Percentiles rank a stretch among this genome's conserved stretches.
These are phyloP conservation scores for Sycophaga agraensis DNA, from an alignment of 1,140 invertebrate species.

Conservation along the genomic window DNA sequence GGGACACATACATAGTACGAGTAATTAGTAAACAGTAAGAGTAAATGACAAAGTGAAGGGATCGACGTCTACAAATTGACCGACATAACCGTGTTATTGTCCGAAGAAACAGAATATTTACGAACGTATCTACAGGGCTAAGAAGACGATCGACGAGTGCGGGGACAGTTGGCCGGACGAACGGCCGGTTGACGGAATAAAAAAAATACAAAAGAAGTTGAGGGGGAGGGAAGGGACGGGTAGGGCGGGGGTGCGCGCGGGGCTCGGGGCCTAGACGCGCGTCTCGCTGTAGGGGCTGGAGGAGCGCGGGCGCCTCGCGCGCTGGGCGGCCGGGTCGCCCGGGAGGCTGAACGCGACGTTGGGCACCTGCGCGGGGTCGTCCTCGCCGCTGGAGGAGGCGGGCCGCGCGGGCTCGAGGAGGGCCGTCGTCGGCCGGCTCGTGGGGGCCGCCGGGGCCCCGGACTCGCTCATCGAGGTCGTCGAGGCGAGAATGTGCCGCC, in stretches of 20 bases:
- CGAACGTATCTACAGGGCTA: no score
- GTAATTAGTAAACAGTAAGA: no score
- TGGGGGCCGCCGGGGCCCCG: background rate
- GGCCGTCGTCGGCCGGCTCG: background rate
- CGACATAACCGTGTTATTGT: no score
- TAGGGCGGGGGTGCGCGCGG: background rate
- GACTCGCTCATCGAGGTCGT: conserved; percentile 51
- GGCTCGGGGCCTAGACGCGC: conserved; percentile 42
- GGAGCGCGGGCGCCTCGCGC: conserved; percentile 23
- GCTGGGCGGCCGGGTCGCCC: conserved; percentile 27
- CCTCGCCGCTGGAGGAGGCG: conserved; percentile 23
- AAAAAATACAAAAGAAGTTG: no score
- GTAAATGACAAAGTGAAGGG: no score
- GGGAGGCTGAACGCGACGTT: conserved; percentile 54
- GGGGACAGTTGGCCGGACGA: no score
- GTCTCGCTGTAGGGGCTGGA: conserved; percentile 54
- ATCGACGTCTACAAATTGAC: no score
- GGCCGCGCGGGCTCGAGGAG: background rate
- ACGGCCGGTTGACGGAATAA: no score
- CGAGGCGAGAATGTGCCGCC: conserved; percentile 53
- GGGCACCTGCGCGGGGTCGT: conserved; percentile 47
- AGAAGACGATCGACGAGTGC: no score
- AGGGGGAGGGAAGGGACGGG: background rate
- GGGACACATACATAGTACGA: no score
- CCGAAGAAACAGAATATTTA: no score